Percentiles rank a stretch among this genome's conserved stretches.
phyloP scores from a whole-genome alignment of 2,113 vertebrate species.

The Trichechus manatus region DNA sequence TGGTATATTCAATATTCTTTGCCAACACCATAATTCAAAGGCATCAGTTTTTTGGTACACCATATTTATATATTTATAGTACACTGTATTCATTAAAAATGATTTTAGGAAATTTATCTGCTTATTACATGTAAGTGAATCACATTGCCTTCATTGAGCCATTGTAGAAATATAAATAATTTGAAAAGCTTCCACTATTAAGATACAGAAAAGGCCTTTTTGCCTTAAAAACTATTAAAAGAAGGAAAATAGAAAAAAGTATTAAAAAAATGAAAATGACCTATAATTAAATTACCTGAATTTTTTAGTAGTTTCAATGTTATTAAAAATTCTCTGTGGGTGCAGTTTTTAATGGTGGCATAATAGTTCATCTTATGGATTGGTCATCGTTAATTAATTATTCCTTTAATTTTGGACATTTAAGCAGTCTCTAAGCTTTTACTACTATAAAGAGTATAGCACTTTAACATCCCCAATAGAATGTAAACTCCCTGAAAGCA shows the following conservation, averaged over 20 bases:
- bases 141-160: background rate
- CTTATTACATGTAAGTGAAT: background rate
- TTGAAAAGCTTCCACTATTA: background rate
- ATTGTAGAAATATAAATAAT: background rate
- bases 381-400: background rate
- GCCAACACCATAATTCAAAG: no score
- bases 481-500: background rate
- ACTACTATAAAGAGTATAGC: background rate
- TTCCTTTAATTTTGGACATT: background rate
- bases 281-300: background rate
- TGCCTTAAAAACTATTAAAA: conserved; percentile 17
- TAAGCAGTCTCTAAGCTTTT: background rate
- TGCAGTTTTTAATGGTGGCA: background rate
- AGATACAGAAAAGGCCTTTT: background rate
- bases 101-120: background rate
- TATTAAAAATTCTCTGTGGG: background rate
- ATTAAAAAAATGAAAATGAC: background rate
- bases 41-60: no score
- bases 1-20: no score
- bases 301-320: background rate
- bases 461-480: background rate
- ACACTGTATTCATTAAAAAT: background rate
- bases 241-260: background rate
- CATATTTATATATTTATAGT: no score
- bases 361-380: background rate